Conservation (phyloP, 2,113 vertebrate genomes). For the Vireo altiloquus region DNA sequence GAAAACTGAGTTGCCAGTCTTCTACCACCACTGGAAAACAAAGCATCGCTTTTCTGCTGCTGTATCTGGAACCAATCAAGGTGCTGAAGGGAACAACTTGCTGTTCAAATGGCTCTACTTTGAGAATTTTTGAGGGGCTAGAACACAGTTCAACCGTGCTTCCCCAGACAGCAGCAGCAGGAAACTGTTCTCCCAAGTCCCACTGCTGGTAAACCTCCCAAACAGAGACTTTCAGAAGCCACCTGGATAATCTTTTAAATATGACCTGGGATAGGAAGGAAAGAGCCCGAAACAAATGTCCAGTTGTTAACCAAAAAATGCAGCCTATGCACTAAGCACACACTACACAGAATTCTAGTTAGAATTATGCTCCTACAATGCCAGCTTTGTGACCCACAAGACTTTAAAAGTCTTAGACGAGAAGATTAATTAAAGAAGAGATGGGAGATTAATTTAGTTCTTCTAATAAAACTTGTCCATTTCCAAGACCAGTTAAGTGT, state of each 20-base stretch:
- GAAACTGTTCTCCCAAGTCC: background rate
- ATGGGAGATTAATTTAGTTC: background rate
- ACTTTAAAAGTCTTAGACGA: too few relatives aligned
- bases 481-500: background rate
- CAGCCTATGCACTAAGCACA: background rate
- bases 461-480: background rate
- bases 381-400: background rate
- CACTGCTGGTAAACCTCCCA: background rate
- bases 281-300: background rate
- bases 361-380: background rate
- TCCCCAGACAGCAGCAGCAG: background rate
- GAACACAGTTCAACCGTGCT: background rate
- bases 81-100: background rate
- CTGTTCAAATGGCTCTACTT: background rate
- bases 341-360: background rate
- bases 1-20: background rate
- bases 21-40: background rate
- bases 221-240: background rate
- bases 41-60: background rate
- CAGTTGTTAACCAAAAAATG: background rate
- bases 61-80: conserved; percentile 1
- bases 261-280: background rate
- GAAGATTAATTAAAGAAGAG: too few relatives aligned
- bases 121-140: background rate
- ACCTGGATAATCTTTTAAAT: background rate